phyloP scores from a whole-genome alignment of 2,797 vertebrate species.

The Poeciliopsis infans region DNA sequence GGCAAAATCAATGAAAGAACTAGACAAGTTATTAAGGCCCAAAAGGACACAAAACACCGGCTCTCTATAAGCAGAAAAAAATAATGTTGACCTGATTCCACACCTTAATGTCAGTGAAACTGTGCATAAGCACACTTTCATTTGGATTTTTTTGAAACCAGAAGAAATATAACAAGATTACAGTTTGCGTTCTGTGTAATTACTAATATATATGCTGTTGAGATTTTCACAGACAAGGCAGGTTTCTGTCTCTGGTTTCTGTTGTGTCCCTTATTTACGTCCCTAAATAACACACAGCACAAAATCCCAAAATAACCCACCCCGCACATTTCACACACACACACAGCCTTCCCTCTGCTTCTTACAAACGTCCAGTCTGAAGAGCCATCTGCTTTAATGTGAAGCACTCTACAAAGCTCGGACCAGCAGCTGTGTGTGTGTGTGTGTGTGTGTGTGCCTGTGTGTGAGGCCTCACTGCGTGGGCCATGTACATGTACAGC shows the following conservation, averaged over 20 bases:
- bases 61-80: background rate
- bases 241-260: constrained; percentile 39
- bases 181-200: constrained; percentile 44
- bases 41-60: background rate
- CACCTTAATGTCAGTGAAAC: background rate
- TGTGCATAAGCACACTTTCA: background rate
- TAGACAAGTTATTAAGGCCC: background rate
- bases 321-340: constrained; percentile 36
- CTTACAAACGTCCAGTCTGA: constrained; percentile 60
- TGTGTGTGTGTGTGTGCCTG: too few species aligned
- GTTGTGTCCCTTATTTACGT: constrained; percentile 43
- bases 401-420: constrained; percentile 19
- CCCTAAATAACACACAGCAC: constrained; percentile 67
- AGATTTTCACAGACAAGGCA: constrained; percentile 37
- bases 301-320: constrained; percentile 62
- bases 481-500: constrained; percentile 36
- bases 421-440: constrained; percentile 45
- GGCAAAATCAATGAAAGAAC: background rate
- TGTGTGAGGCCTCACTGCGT: constrained; percentile 7
- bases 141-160: constrained; percentile 15
- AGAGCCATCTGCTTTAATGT: constrained; percentile 60
- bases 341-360: constrained; percentile 38
- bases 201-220: constrained; percentile 41
- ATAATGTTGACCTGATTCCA: too few species aligned
- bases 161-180: constrained; percentile 25